Base-by-base conservation (phyloP, 2,797 vertebrate species). In the Balearica regulorum region DNA sequence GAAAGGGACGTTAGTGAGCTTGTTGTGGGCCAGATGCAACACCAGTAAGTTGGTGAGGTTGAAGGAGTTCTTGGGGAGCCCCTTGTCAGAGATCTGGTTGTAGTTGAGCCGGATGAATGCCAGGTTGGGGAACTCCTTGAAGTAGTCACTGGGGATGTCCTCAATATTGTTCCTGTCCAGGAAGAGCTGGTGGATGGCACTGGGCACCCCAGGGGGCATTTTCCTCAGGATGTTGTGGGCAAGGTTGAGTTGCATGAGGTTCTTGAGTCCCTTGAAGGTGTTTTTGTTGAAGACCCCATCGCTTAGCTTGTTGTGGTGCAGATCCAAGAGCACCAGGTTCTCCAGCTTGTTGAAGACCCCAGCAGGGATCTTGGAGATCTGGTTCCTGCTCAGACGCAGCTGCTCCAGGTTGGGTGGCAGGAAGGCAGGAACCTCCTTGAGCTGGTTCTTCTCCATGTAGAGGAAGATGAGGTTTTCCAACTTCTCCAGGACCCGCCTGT, bases 181-280 rank as follows among this genome's bases (percentile, higher is more conserved):
- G 98, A 99, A 99, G 79, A 99, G 98, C 96, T 99, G 99, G 90
- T 99, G 98, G 77, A 99, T 94, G 90, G 97, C 97, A 5, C 21
- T 92, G 25, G 99, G 99, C 15, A 99, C 96, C 5, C 98, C 99
- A 1, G 98, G 94, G 1, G 99, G 99, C 99, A 99, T 99, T 97
- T 99, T 99, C 80, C 97, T 98, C 91, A 99, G 98, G 91, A 96
- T 97, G 87, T 99, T 99, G 97, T 99, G 98, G 43, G 99, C 99
- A 73, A 99, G 97, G 91, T 99, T 99, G 90, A 99, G 99, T 96
- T 99, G 99, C 97, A 99, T 98, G 91, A 99, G 98, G 96, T 97
- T 98, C 92, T 98, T 99, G 90, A 99, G 98, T 96, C 99, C 99
- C 91, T 98, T 99, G 95, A 99, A 99, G 41, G 98, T 98, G 97